Base-by-base conservation (phyloP, 2,888 invertebrate species). In the Rhyacophila evoluta region DNA sequence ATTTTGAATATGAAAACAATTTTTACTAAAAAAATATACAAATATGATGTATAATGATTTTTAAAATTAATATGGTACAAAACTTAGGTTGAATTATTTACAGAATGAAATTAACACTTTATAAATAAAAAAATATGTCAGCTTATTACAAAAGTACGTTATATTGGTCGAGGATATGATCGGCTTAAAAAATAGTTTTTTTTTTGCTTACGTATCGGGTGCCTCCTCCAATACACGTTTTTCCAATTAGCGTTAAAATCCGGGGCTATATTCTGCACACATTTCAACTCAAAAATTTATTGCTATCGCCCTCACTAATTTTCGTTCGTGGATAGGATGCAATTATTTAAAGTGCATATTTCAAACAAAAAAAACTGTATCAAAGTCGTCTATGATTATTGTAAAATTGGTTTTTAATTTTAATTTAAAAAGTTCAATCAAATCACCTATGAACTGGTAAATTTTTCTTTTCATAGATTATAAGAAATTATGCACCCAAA, bases 221-320 rank as follows among this genome's bases (percentile, higher is more conserved):
- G 19, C 25, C 55, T 55, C 15, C 55, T 25, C 8, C 15, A 1
- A 55, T 6, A 55, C 55, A 55, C 55, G 55, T 25, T 55, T 55
- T 55, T 19, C 25, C 55, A 55, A 55, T 55, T 55, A 55, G 55
- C 19, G 55, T 15, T 55, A 55, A 55, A 55, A 25, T 10, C 19
- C 8, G 12, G 19, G 8, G 10, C 25, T 19, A 19, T 8, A 55
- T 55, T n/a, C 19, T 19, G 55, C 25, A 6, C 10, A 55, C 15
- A 25, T 55, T 55, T 12, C 6, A 55, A 55, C 55, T 19, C 55
- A 55, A 55, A 55, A 55, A 55, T 55, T 55, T 55, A 55, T 55
- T 33, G 29, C 29, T 33, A 25, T 0, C 15, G 0, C 10, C 8
- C 55, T 12, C 25, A 10, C 1, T 8, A 25, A 55, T 1, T 10